Evolutionary conservation across 2,888 invertebrate species (phyloP), one percentile per base, ranked within the genome.

Genomic region (Drosophila longiperda): DNA sequence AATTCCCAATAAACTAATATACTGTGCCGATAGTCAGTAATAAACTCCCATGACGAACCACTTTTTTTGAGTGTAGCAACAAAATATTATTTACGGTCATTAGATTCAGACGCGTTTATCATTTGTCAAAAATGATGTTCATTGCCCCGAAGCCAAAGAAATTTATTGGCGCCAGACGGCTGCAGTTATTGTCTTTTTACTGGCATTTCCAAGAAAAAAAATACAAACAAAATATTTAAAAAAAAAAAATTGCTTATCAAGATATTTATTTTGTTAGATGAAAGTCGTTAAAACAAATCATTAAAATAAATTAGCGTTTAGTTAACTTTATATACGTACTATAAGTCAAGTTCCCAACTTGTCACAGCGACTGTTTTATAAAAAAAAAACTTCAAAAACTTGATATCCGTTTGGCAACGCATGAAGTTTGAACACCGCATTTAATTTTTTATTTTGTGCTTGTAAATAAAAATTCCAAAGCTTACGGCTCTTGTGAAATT

Each of bases 111-210:
- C 32, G 61, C 67, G 57, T 78, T 89, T 81, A 83, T 86, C 87
- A 89, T 84, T 84, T 89, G 82, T 65, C 78, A 75, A 75, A 71
- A 70, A 55, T 68, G 66, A 72, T 67, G 73, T 66, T 74, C 55
- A 29, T 17, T 42, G 52, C 55, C 76, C 62, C 55, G 55, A 59
- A 66, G 57, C 57, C 58, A 77, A 75, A 87, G 88, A 86, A 83
- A 83, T 80, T 82, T 49, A 76, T 78, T 82, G 88, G 89, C 89
- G 86, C 77, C 83, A 83, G 88, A 72, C 85, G 60, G 67, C 52
- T 74, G 58, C 67, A 72, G 50, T 57, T 67, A 52, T 74, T 75
- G 42, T 66, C 32, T 65, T 49, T 75, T 20, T 32, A 29, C 38
- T 52, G 82, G 82, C 72, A 78, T 53, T 81, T 63, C 75, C 88